Evolutionary conservation across 2,113 vertebrate genomes (phyloP).

Genomic region (Notarius quadriscutis): DNA sequence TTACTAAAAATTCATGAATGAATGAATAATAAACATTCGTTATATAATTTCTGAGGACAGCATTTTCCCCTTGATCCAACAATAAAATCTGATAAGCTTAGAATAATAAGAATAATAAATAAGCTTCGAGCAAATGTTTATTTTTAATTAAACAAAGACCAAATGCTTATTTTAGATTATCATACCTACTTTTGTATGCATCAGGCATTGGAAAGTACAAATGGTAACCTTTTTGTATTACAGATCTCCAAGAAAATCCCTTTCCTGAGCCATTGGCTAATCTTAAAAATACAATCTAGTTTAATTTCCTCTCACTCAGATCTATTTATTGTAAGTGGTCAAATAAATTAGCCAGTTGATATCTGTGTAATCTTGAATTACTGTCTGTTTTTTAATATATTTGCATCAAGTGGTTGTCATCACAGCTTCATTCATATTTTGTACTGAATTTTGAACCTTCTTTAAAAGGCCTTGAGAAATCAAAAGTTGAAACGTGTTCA

Average conservation of each 20-base stretch:
- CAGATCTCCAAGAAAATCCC: background rate
- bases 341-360: background rate
- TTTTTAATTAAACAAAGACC: background rate
- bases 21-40: background rate
- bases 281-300: background rate
- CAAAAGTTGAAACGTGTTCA: slow-evolving; percentile 29
- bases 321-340: background rate
- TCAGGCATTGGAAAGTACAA: background rate
- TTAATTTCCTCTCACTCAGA: background rate
- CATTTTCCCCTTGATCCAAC: background rate
- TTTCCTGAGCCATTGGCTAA: background rate
- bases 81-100: background rate
- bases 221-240: background rate
- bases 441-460: slow-evolving; percentile 12
- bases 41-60: background rate
- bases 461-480: slow-evolving; percentile 1
- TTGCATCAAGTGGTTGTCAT: slow-evolving; percentile 4
- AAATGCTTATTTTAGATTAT: background rate
- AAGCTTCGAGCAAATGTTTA: background rate
- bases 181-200: background rate
- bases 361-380: background rate
- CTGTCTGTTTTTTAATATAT: background rate
- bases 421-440: slow-evolving; percentile 29
- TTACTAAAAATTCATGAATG: background rate
- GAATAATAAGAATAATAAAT: background rate